Evolutionary conservation across 2,888 invertebrate species (phyloP), one percentile per base, ranked within the genome.

Genomic region (Agriotes lineatus): DNA sequence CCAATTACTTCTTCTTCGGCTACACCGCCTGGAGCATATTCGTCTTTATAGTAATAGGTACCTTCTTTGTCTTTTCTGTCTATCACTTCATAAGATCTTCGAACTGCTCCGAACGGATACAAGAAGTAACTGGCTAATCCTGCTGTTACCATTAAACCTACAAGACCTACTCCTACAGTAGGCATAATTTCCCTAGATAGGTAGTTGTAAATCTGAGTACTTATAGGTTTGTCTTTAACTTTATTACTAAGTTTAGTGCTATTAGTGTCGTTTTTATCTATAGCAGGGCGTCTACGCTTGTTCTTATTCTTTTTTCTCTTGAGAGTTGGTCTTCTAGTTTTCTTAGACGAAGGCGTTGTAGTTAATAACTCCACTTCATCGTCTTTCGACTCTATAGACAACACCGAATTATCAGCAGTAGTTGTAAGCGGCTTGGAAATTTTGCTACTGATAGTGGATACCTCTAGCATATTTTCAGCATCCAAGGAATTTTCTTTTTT

Each of bases 101-200:
- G 85, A 0, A 90, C 88, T 5, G 89, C 88, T 0, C 90, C 86
- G 72, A 93, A 92, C 2, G 93, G 93, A 84, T 93, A 93, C 16
- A 93, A 84, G 81, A 93, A 91, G 75, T 93, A 92, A 60, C 92
- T 91, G 30, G 93, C 93, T 33, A 93, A 81, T 1, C 93, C 93
- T 1, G 91, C 91, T 37, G 91, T 87, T 68, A 93, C 88, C 69
- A 93, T 90, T 42, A 93, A 82, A 0, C 93, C 93, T 9, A 93
- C 89, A 16, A 93, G 84, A 75, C 93, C 93, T 0, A 93, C 91
- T 0, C 93, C 93, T 16, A 93, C 91, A 25, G 92, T 91, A 0
- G 93, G 93, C 91, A 93, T 93, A 0, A 93, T 91, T 85, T 93
- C 93, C 75, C 93, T 86, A 1, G 93, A 92, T 39, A 93, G 83